Base-by-base conservation (phyloP, 2,113 vertebrate species). In the Sclerurus mexicanus region DNA sequence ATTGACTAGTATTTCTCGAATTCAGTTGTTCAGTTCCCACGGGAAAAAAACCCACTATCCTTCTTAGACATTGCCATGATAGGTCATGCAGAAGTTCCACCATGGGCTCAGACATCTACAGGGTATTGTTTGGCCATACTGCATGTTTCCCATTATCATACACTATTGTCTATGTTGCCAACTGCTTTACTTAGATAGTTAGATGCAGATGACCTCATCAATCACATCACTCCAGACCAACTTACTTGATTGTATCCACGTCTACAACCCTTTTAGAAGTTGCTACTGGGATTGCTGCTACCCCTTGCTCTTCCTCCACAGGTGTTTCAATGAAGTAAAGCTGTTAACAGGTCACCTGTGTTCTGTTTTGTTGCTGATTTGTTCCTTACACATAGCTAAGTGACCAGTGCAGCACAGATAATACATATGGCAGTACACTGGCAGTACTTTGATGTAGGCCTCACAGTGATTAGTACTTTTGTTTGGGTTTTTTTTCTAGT, bases 111-210 rank as follows among this genome's bases (percentile, higher is more conserved):
- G 42, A 30, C 1, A 33, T 5, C 17, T 58, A 16, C 5, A 42
- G 9, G 4, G 1, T 42, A 4, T 35, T 49, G 11, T 20, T 52
- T 22, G 6, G 3, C 28, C 14, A 11, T 37, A 23, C 3, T 42
- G 30, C 20, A 56, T 69, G 35, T 52, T 50, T 19, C 52, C 5
- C 19, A 33, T 18, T 10, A 40, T 58, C 18, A 40, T 14, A 2
- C 8, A 37, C 44, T 73, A 9, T 7, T 35, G 6, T 33, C 23
- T 39, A 64, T 12, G 14, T 7, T 60, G 4, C 18, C 35, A 83
- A 27, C 1, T 49, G 22, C 4, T 76, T 76, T 76, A 58, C 4
- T 72, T 60, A 47, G 5, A 24, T 42, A 2, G 9, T n/a, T 60
- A 62, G 21, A 67, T 89, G 28, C 16, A 58, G 50, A 52, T 33